Conservation (phyloP, 2,113 vertebrate species). For the Dermatemys mawii region DNA sequence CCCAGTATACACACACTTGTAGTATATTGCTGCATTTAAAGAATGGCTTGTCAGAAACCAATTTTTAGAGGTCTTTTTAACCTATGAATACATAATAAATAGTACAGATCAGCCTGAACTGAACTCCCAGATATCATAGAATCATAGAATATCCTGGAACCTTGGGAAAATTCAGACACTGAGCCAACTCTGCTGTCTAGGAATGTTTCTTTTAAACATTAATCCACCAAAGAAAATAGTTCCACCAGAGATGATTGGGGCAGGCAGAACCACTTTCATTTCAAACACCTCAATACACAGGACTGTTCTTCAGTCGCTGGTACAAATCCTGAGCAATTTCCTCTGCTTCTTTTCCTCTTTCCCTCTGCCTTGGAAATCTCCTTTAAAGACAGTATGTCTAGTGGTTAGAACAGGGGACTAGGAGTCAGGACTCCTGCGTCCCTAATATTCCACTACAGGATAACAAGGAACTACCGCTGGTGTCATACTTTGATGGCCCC, state of each 20-base stretch:
- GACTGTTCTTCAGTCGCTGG: not conserved
- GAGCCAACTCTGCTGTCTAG: not conserved
- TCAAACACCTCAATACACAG: not conserved
- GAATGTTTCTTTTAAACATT: not conserved
- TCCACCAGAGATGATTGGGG: not conserved
- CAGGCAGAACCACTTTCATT: not conserved
- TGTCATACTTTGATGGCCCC: not conserved
- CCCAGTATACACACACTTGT: fast-evolving
- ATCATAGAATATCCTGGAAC: fast-evolving
- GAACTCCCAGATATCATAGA: not conserved
- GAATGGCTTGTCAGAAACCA: fast-evolving
- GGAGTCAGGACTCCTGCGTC: not conserved
- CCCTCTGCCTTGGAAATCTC: not conserved
- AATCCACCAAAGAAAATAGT: not conserved
- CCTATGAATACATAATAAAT: not conserved
- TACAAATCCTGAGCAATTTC: slow-evolving; percentile 24
- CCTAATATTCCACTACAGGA: not conserved
- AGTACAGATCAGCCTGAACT: fast-evolving
- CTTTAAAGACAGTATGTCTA: not conserved
- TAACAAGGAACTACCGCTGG: not conserved
- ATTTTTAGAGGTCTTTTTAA: not conserved
- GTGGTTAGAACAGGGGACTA: not conserved
- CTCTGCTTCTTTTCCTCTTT: slow-evolving; percentile 1
- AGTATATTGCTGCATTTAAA: not conserved
- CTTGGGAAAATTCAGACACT: not conserved